Conservation (phyloP, 2,797 vertebrate species). For the Allobates femoralis region DNA sequence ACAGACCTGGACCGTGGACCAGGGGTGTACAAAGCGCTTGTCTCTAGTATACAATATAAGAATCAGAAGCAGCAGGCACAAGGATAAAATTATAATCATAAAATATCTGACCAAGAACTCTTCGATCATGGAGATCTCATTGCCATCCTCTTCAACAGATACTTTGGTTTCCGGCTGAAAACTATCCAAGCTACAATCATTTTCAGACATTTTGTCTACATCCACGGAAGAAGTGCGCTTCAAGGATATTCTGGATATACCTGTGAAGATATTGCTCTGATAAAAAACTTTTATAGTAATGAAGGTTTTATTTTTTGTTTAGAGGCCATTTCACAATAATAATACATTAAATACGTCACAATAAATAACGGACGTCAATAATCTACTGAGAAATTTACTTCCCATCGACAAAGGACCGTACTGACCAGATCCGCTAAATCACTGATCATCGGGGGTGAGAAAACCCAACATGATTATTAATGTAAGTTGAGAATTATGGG, state of each 20-base stretch:
- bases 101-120: constrained; percentile 8
- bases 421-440: too few relatives aligned
- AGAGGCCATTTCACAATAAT: not conserved
- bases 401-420: not conserved
- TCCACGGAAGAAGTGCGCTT: constrained; percentile 8
- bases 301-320: not conserved
- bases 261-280: constrained; percentile 19
- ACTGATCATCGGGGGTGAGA: not conserved
- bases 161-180: constrained; percentile 59
- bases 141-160: constrained; percentile 63
- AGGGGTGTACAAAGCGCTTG: too few relatives aligned
- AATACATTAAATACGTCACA: not conserved
- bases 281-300: not conserved
- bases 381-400: not conserved
- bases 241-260: constrained; percentile 53
- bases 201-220: not conserved
- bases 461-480: not conserved
- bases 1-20: too few relatives aligned
- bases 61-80: too few relatives aligned
- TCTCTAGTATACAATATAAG: too few relatives aligned
- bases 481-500: too few relatives aligned
- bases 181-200: constrained; percentile 64
- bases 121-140: constrained; percentile 46
- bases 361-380: not conserved
- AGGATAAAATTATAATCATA: not conserved